Conservation (phyloP, 2,888 invertebrate genomes). For the Notodonta ziczac region DNA sequence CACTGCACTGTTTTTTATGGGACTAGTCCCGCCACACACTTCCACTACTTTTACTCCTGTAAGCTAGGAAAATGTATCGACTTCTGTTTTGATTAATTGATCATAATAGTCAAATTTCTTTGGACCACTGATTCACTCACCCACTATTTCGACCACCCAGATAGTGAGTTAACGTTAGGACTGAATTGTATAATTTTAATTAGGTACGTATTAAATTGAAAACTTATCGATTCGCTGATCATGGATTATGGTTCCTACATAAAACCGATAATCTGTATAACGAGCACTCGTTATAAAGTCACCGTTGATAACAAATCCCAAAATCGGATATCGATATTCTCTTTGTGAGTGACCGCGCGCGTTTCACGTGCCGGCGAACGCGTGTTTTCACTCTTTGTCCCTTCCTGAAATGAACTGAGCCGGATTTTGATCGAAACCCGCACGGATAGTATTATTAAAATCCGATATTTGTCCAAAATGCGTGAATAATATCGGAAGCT, state of each 20-base stretch:
- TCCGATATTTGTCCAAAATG: constrained; percentile 37
- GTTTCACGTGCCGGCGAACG: constrained; percentile 40
- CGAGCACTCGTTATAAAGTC: background rate
- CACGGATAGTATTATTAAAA: constrained; percentile 31
- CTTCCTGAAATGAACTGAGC: constrained; percentile 39
- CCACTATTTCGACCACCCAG: no score
- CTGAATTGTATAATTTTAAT: no score
- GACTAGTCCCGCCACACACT: no score
- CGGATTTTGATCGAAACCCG: constrained; percentile 40
- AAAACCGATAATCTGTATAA: background rate
- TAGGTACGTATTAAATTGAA: no score
- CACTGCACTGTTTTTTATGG: no score
- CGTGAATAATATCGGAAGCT: constrained; percentile 30
- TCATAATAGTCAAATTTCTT: no score
- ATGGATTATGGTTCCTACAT: background rate
- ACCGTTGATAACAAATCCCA: constrained; percentile 17
- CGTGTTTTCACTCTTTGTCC: constrained; percentile 43
- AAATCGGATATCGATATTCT: constrained; percentile 36
- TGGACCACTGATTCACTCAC: no score
- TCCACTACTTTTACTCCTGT: no score
- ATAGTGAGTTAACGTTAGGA: no score
- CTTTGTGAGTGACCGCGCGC: constrained; percentile 30
- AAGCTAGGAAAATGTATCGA: no score
- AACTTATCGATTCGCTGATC: no score
- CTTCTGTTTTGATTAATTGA: no score